Conservation (phyloP, 2,113 vertebrate genomes). For the Melanerpes aurifrons region DNA sequence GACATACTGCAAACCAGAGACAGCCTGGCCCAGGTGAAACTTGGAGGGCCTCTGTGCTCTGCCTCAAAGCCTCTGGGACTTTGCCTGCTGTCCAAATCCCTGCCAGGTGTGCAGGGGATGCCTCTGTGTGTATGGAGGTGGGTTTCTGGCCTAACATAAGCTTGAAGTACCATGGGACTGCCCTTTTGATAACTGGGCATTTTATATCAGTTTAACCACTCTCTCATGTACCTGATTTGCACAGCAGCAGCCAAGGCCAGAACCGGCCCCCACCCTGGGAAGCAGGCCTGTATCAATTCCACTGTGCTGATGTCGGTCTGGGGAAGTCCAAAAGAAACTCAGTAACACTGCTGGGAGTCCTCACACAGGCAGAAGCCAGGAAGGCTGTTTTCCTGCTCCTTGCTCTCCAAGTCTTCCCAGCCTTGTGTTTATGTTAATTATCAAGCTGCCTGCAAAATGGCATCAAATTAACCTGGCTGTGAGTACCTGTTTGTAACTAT, state of each 20-base stretch:
- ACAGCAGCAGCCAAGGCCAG: neutral
- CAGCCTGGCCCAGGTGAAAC: neutral
- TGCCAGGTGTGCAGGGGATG: neutral
- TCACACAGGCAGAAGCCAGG: neutral
- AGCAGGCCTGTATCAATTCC: neutral
- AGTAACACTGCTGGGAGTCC: accelerated
- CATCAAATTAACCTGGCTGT: neutral
- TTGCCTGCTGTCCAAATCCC: neutral
- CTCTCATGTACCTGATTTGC: neutral
- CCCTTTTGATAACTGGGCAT: neutral
- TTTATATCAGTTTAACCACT: neutral
- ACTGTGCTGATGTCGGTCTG: neutral
- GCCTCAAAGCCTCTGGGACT: neutral
- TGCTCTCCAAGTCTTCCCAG: neutral
- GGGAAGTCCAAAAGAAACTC: no score
- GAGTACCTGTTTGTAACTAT: neutral
- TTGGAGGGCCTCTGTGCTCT: neutral
- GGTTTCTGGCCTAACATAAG: neutral
- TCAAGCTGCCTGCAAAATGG: neutral
- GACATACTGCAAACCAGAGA: neutral
- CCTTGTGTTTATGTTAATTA: neutral
- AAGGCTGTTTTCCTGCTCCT: neutral
- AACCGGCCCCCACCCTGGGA: no score
- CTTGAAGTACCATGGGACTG: neutral
- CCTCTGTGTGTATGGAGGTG: accelerated